A percentile compares a stretch with the other conserved stretches of the same genome.
phyloP scores from a whole-genome alignment of 2,888 invertebrate genomes.

The Metacarcinus magister region DNA sequence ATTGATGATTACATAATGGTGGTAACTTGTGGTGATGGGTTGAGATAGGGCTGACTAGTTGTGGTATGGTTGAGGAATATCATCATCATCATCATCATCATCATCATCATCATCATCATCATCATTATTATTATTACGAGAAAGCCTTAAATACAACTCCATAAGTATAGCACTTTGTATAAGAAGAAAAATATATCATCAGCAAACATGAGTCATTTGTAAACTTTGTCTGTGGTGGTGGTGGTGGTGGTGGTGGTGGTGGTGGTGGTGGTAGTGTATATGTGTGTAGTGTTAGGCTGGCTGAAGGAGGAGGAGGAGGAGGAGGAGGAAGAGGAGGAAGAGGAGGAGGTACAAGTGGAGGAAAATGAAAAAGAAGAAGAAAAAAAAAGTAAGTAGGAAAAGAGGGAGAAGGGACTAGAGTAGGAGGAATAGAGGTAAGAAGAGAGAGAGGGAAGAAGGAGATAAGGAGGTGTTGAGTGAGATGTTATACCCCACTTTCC shows the following conservation, averaged over 20 bases:
- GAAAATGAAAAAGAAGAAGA: not conserved
- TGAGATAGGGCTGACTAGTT: not conserved
- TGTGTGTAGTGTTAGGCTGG: not conserved
- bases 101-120: not conserved
- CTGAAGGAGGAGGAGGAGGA: not conserved
- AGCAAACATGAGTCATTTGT: not conserved
- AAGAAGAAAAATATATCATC: not conserved
- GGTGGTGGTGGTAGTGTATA: not conserved
- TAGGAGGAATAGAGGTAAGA: not conserved
- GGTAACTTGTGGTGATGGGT: not conserved
- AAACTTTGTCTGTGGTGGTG: not conserved
- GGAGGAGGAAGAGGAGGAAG: not conserved
- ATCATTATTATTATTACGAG: not conserved
- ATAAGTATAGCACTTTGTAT: not conserved
- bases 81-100: not conserved
- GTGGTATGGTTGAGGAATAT: not conserved
- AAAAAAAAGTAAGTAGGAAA: not conserved
- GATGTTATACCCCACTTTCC: conserved; percentile 22
- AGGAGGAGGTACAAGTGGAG: not conserved
- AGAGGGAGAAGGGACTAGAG: not conserved
- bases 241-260: not conserved
- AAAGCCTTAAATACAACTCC: not conserved
- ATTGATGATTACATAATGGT: not conserved
- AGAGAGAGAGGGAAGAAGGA: not conserved
- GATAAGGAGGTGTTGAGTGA: not conserved